Base-by-base conservation (phyloP, 1,140 invertebrate genomes). In the Trichonephila inaurata region DNA sequence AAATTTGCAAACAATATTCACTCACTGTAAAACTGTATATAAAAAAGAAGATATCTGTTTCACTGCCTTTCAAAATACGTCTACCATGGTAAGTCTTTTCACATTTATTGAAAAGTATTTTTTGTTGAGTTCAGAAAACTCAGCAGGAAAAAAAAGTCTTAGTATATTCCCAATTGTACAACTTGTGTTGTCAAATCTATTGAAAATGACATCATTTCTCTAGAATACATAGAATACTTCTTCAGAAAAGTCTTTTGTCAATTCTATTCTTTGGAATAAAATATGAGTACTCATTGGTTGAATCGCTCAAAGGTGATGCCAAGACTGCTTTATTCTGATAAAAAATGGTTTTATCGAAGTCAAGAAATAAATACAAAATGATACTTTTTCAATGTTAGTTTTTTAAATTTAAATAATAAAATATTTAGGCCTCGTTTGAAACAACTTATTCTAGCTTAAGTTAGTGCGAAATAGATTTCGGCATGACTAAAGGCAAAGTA, bases 151-250 rank as follows among this genome's bases (percentile, higher is more conserved):
- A 18, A 3, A 28, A 40, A 77, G 6, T 28, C 33, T 77, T 77
- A 16, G 4, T 77, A 18, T 40, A 77, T 77, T 40, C 72, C 72
- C 72, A 77, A 33, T 77, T 77, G 33, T 77, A 12, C 18, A 77
- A 8, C 24, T 40, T 77, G 72, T 28, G 28, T 77, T 77, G 72
- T 40, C 72, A 77, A 40, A 77, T 77, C 72, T 40, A 77, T 77
- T 77, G 24, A 77, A 40, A 77, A 18, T 77, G 28, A 28, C 24
- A 40, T 33, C 28, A 19, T 77, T 77, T 33, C 33, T 16, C 18
- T 6, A 4, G 28, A 40, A 77, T 33, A 77, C 33, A 40, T 33
- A 16, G 33, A 19, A 40, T 33, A 18, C 62, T 18, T 33, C 28
- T 77, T 77, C 28, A 4, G 14, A 77, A 28, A 77, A 77, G 4